Evolutionary conservation across 2,888 invertebrate species (phyloP).

Genomic region (Dioctria linearis): DNA sequence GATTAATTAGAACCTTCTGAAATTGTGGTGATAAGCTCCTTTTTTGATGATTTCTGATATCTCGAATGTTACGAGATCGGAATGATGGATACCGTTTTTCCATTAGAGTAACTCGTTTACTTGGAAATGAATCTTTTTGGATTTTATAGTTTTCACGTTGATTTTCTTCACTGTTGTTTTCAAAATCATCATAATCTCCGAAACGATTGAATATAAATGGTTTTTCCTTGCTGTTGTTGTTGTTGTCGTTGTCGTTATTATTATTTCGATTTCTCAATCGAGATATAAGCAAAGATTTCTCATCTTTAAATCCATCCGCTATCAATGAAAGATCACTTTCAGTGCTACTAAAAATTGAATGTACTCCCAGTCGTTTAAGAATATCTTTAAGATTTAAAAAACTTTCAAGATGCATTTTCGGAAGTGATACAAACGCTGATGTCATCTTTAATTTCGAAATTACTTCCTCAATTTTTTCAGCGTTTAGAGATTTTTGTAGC

Average conservation of each 20-base stretch:
- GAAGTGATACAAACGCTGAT: constrained; percentile 75
- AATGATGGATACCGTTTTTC: no score
- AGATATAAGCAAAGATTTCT: constrained; percentile 1
- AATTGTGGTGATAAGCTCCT: no score
- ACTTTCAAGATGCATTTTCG: constrained; percentile 81
- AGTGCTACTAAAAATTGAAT: constrained; percentile 76
- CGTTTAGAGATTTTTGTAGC: constrained; percentile 71
- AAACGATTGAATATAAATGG: constrained; percentile 30
- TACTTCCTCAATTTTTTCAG: constrained; percentile 69
- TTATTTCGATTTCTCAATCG: neutral
- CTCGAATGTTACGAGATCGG: neutral
- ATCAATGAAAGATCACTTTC: constrained; percentile 80
- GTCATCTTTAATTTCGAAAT: constrained; percentile 67
- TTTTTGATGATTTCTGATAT: neutral
- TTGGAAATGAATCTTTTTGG: neutral
- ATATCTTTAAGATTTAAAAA: constrained; percentile 74
- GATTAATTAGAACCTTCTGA: neutral
- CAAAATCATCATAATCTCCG: constrained; percentile 7
- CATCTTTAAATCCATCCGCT: constrained; percentile 63
- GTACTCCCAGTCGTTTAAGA: constrained; percentile 75
- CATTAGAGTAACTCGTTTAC: neutral
- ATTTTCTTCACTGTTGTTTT: neutral
- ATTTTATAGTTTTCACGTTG: constrained; percentile 3
- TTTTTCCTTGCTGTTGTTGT: neutral
- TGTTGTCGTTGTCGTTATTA: neutral